A percentile compares a stretch with the other conserved stretches of the same genome.
phyloP scores from a whole-genome alignment of 2,113 vertebrate species.

The Brachyistius frenatus region DNA sequence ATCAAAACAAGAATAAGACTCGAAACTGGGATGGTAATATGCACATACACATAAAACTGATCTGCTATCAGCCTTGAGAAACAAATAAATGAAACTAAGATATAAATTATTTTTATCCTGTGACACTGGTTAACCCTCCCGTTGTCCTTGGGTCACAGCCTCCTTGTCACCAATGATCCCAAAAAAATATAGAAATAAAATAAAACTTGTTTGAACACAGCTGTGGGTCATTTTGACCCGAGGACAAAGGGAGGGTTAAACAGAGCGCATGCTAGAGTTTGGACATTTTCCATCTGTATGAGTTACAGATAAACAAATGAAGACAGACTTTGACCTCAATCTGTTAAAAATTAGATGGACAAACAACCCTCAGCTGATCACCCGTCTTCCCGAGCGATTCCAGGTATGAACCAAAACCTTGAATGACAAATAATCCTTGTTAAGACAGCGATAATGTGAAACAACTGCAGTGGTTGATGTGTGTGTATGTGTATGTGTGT shows the following conservation, averaged over 20 bases:
- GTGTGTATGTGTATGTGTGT: slow-evolving; percentile 4
- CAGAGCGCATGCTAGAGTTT: slow-evolving; percentile 36
- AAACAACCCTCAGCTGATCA: background rate
- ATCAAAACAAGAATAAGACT: background rate
- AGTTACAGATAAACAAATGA: slow-evolving; percentile 62
- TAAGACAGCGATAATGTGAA: slow-evolving; percentile 42
- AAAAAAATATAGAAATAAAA: no score
- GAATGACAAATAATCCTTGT: background rate
- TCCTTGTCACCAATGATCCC: no score
- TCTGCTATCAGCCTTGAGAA: background rate
- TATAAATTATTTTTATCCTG: background rate
- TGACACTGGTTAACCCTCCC: background rate
- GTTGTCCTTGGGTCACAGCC: no score
- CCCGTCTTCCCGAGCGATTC: background rate
- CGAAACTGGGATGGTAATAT: background rate
- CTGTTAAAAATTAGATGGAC: slow-evolving; percentile 21
- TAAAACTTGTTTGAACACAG: no score
- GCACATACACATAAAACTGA: background rate
- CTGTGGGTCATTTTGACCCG: no score
- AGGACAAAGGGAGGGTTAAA: background rate
- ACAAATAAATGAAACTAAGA: no score
- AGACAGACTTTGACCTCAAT: slow-evolving; percentile 67
- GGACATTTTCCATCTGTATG: slow-evolving; percentile 35
- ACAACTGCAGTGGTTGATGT: slow-evolving; percentile 11
- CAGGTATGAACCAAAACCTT: slow-evolving; percentile 31